A percentile compares a stretch with the other conserved stretches of the same genome.
Conservation (phyloP, 2,888 invertebrate species). For the Clostera curtula region DNA sequence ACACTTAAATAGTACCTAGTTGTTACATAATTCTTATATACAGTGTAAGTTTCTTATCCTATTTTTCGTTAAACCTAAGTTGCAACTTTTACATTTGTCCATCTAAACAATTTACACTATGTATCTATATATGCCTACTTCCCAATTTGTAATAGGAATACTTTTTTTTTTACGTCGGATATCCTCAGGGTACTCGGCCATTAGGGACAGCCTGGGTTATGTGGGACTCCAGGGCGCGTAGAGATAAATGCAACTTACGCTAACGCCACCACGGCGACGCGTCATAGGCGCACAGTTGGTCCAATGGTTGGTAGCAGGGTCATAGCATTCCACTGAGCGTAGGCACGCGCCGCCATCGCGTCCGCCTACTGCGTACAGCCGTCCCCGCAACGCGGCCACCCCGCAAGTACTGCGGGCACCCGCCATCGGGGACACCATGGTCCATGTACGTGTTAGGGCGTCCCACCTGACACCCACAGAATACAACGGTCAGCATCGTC, state of each 20-base stretch:
- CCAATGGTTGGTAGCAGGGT: conserved; percentile 84
- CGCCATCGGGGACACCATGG: conserved; percentile 91
- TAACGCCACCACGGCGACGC: conserved; percentile 90
- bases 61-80: too few relatives aligned
- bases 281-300: conserved; percentile 91
- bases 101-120: background rate
- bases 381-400: conserved; percentile 88
- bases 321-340: conserved; percentile 91
- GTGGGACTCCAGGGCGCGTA: too few relatives aligned
- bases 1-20: too few relatives aligned
- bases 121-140: too few relatives aligned
- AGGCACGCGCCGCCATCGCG: conserved; percentile 94
- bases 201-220: too few relatives aligned
- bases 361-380: conserved; percentile 94
- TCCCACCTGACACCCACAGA: conserved; percentile 80
- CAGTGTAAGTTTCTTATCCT: too few relatives aligned
- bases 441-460: conserved; percentile 91
- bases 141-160: too few relatives aligned
- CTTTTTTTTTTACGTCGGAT: too few relatives aligned
- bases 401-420: conserved; percentile 93
- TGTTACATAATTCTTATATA: too few relatives aligned
- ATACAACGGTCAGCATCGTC: too few relatives aligned
- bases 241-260: conserved; percentile 75
- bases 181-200: too few relatives aligned
- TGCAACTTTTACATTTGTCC: background rate